Percentiles rank a stretch among this genome's conserved stretches.
Evolutionary conservation across 30 jellyfish, hydroid and myxozoan species (phyloP).

Genomic region (Hydractinia echinata): DNA sequence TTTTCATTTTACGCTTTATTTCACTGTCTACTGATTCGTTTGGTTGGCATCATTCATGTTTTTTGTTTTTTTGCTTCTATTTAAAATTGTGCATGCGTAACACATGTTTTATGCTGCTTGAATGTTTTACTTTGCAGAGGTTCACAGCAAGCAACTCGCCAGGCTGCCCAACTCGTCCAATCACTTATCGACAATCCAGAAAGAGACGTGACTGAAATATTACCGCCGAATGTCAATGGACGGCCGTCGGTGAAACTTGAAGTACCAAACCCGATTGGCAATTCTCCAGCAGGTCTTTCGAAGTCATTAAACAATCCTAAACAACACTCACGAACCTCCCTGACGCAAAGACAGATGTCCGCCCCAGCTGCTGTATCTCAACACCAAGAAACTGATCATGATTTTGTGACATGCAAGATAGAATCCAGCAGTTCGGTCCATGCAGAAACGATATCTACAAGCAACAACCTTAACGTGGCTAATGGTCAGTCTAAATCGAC

Average conservation of each 20-base stretch:
- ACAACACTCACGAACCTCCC: neutral
- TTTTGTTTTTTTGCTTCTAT: neutral
- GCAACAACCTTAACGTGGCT: neutral
- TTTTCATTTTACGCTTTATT: neutral
- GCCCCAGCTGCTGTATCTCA: neutral
- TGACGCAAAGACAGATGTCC: conserved; percentile 22
- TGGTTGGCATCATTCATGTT: neutral
- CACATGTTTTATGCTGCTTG: neutral
- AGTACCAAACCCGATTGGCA: neutral
- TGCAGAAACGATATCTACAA: neutral
- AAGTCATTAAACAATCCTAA: conserved; percentile 29
- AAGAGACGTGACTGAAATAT: conserved; percentile 77
- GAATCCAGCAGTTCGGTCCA: conserved; percentile 8
- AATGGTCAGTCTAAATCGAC: conserved; percentile 3
- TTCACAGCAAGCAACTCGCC: conserved; percentile 77
- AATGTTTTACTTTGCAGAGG: conserved; percentile 48
- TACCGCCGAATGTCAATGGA: conserved; percentile 45
- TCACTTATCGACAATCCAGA: conserved; percentile 91
- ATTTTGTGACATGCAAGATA: neutral
- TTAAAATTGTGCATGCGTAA: neutral
- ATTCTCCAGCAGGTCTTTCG: conserved; percentile 3
- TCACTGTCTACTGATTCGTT: neutral
- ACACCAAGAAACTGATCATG: neutral
- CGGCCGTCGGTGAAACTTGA: neutral
- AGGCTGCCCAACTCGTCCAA: conserved; percentile 81